Conservation (phyloP, 2,888 invertebrate species). For the Didymodactylos carnosus region DNA sequence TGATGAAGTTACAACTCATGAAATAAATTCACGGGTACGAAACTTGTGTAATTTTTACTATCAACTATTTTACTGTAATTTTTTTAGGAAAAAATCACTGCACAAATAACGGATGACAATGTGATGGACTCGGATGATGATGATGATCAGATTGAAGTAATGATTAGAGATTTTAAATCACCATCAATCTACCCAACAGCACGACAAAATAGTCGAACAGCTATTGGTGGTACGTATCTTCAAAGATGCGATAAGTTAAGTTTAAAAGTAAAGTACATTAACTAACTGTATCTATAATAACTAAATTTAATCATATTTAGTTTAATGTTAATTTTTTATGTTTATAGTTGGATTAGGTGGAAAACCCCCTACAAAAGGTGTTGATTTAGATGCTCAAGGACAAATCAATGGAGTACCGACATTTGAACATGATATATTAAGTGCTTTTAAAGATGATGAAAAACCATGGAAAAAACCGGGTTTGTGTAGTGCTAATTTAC, state of each 20-base stretch:
- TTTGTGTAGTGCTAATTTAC: too few species aligned
- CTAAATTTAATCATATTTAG: background rate
- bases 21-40: background rate
- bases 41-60: background rate
- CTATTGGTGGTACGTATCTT: background rate
- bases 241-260: too few species aligned
- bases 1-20: background rate
- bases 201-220: background rate
- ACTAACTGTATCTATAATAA: too few species aligned
- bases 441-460: constrained; percentile 83
- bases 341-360: background rate
- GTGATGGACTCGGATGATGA: background rate
- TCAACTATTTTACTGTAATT: background rate
- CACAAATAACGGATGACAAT: background rate
- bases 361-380: background rate
- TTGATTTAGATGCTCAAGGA: constrained; percentile 71
- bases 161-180: background rate
- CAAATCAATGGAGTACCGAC: constrained; percentile 69
- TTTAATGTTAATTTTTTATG: background rate
- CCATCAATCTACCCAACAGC: background rate
- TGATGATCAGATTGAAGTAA: background rate
- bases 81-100: background rate
- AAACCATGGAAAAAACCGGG: constrained; percentile 96
- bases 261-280: too few species aligned
- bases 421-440: constrained; percentile 72